Conservation (phyloP, 2,797 vertebrate species). For the Kryptopterus vitreolus region DNA sequence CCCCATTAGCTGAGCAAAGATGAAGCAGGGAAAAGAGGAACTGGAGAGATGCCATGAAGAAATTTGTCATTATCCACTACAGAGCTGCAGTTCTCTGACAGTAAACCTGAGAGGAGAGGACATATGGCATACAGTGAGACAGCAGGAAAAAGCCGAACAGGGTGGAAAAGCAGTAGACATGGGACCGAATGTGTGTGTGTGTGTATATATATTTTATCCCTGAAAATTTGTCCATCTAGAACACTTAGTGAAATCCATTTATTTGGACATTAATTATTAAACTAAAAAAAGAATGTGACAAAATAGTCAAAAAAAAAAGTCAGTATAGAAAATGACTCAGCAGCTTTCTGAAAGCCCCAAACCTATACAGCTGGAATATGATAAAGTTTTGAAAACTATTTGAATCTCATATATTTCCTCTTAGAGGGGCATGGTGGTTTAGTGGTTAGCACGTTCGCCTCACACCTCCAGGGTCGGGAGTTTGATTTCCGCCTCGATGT, state of each 20-base stretch:
- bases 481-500: too few species aligned
- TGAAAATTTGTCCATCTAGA: too few species aligned
- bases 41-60: constrained; percentile 1
- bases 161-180: not conserved
- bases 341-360: not conserved
- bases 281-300: not conserved
- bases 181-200: too few species aligned
- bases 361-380: not conserved
- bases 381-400: not conserved
- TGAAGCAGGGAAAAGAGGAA: not conserved
- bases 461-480: too few species aligned
- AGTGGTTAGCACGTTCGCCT: too few species aligned
- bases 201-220: too few species aligned
- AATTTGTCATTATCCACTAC: not conserved
- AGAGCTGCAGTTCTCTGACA: not conserved
- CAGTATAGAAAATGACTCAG: not conserved
- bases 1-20: not conserved
- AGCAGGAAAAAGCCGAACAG: not conserved
- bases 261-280: not conserved
- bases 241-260: not conserved
- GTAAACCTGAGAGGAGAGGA: not conserved
- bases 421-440: too few species aligned
- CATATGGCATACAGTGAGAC: not conserved
- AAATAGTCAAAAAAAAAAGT: not conserved
- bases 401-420: not conserved